phyloP scores from a whole-genome alignment of 2,797 vertebrate species.

The Tokudaia tokunoshimensis region DNA sequence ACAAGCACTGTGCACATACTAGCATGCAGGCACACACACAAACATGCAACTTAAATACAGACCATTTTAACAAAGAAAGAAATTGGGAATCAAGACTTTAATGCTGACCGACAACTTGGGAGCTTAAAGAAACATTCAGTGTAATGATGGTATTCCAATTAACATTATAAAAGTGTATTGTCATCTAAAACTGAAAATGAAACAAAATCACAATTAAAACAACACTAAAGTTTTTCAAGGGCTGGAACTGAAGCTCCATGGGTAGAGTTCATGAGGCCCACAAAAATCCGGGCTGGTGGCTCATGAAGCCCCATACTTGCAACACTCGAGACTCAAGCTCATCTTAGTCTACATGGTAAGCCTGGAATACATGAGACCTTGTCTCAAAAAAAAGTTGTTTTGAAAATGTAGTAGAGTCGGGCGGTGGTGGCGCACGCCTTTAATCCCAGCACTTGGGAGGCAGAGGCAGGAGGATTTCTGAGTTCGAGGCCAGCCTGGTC shows the following conservation, averaged over 20 bases:
- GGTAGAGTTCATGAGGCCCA: not conserved
- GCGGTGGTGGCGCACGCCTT: too few species aligned
- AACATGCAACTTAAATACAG: not conserved
- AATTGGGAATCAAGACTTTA: not conserved
- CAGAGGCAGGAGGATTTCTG: too few species aligned
- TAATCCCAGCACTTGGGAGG: too few species aligned
- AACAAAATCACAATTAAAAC: not conserved
- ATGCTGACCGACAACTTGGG: not conserved
- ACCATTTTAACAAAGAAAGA: not conserved
- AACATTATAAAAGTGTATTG: not conserved
- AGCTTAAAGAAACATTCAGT: not conserved
- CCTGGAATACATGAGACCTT: not conserved
- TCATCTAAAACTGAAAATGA: not conserved
- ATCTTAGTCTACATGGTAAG: not conserved
- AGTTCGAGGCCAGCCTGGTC: too few species aligned
- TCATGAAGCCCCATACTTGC: too few species aligned
- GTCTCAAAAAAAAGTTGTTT: not conserved
- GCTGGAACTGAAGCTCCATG: too few species aligned
- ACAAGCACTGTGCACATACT: not conserved
- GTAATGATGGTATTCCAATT: not conserved
- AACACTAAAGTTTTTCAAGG: not conserved
- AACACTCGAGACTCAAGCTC: not conserved
- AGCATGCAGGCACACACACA: not conserved
- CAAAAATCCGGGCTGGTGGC: not conserved
- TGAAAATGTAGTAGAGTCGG: not conserved